Base-by-base conservation (phyloP, 2,113 vertebrate genomes). In the Marmota monax region DNA sequence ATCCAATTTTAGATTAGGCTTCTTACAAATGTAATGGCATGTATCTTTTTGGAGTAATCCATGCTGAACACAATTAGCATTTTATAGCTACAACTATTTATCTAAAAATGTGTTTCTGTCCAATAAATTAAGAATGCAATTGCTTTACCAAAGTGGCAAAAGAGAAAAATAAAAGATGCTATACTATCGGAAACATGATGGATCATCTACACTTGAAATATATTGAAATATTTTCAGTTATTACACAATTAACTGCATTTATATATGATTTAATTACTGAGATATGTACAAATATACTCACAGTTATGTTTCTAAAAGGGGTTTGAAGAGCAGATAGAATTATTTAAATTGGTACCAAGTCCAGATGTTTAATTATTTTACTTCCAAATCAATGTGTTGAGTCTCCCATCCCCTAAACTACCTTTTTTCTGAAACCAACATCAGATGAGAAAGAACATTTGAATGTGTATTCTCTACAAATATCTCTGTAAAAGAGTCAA, bases 1-100 rank as follows among this genome's bases (percentile, higher is more conserved):
- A 61, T 20, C 12, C 45, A 63, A 83, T 74, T 97, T 97, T 94
- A 94, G 61, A 93, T 51, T 92, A 5, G 7, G 45, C 37, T 90
- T 84, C 56, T 84, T 93, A 96, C 45, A 80, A 92, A 84, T 88
- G n/a, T 61, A 94, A 97, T 95, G 13, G 7, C 79, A 67, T 89
- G 61, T 86, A 65, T 88, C 73, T 92, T 89, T 94, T 73, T 42
- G 27, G 58, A 74, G 18, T 73, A 90, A 97, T 67, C 78, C 84
- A 88, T 89, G 65, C 74, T 86, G 76, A 94, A 93, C 51, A 94
- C 39, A 96, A 93, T 95, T 84, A 97, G 42, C 51, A 65, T 90
- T 96, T 96, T 79, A 94, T 39, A 94, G 72, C 79, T 97, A 86
- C 42, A 67, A 82, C 84, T 79, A 88, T 85, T 93, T 96, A 92